These are phyloP conservation scores for Pterocles orientalis DNA, from an alignment of 2,113 vertebrate species.

Conservation along the genomic window DNA sequence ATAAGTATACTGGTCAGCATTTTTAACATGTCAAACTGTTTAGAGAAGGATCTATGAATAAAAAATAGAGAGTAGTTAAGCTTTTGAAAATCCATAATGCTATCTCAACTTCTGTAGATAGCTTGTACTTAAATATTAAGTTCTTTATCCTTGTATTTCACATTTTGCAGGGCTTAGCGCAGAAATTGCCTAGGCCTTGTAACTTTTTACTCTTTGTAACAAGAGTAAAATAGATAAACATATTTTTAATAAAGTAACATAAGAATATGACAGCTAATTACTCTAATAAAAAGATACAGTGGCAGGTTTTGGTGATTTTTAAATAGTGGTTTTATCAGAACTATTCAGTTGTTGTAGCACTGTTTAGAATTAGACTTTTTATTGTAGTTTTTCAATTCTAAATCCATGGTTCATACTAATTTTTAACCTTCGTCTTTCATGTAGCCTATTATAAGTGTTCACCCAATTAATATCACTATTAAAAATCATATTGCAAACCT, in stretches of 20 bases:
- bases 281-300: background rate
- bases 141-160: background rate
- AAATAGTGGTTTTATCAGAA: background rate
- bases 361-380: background rate
- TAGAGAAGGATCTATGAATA: background rate
- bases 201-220: fast-evolving
- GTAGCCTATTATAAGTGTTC: background rate
- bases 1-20: background rate
- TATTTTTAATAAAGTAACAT: background rate
- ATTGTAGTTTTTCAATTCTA: background rate
- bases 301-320: background rate
- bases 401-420: background rate
- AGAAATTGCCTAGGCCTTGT: background rate
- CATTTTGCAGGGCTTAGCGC: background rate
- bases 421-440: background rate
- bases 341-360: background rate
- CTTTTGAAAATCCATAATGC: background rate
- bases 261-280: background rate
- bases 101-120: background rate
- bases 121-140: background rate
- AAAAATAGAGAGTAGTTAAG: background rate
- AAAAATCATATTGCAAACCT: background rate
- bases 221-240: background rate
- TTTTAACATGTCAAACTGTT: background rate
- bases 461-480: background rate